Percentiles rank a stretch among this genome's conserved stretches.
These are phyloP conservation scores for Nanorana parkeri DNA, from an alignment of 2,113 vertebrate species.

Conservation along the genomic window DNA sequence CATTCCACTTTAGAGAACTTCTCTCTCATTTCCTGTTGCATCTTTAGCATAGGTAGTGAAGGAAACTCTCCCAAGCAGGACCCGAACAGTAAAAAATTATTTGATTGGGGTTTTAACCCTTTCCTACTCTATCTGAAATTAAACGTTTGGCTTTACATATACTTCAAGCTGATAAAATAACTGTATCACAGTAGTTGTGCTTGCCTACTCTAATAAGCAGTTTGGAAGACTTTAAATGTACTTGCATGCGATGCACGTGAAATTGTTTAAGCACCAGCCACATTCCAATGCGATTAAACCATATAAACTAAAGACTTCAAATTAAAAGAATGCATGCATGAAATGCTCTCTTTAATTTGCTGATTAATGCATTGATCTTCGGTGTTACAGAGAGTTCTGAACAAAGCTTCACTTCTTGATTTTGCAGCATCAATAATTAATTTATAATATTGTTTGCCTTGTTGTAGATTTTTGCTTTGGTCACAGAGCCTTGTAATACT, in stretches of 20 bases:
- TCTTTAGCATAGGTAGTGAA: too few species aligned
- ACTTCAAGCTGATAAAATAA: too few species aligned
- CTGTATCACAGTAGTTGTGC: too few species aligned
- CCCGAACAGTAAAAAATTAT: too few species aligned
- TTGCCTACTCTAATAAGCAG: too few species aligned
- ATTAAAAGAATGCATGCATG: neutral
- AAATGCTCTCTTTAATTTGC: neutral
- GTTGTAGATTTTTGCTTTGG: conserved; percentile 34
- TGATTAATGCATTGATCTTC: neutral
- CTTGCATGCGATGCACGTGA: neutral
- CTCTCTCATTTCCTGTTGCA: too few species aligned
- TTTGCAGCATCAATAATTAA: conserved; percentile 51
- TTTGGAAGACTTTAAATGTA: neutral
- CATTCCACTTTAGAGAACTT: too few species aligned
- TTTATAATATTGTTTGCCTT: conserved; percentile 53
- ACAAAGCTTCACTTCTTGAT: conserved; percentile 31
- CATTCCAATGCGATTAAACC: neutral
- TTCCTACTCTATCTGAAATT: too few species aligned
- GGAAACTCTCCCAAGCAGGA: too few species aligned
- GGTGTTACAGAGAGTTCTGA: conserved; percentile 3
- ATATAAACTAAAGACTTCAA: neutral
- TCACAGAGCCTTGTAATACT: conserved; percentile 42
- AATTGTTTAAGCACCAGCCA: conserved; percentile 7
- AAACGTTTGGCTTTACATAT: too few species aligned
- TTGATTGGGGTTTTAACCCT: too few species aligned